Conservation (phyloP, 1,140 invertebrate species). For the Oryzaephilus surinamensis region DNA sequence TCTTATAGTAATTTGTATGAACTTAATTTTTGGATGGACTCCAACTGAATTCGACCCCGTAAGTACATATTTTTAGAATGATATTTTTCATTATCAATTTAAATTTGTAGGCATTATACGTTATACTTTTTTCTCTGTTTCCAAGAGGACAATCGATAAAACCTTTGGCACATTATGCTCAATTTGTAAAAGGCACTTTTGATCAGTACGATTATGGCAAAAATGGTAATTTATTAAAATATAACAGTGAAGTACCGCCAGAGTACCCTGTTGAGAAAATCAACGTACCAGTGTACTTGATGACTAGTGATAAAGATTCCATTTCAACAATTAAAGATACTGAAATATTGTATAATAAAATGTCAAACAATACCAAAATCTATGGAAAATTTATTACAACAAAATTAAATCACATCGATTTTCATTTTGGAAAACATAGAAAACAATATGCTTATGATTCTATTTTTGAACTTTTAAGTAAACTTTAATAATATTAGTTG, state of each 20-base stretch:
- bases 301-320: not conserved
- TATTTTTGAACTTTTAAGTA: not conserved
- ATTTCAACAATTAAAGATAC: constrained; percentile 1
- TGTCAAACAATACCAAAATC: not conserved
- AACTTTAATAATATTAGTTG: no score
- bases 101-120: not conserved
- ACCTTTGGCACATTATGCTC: not conserved
- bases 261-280: constrained; percentile 1
- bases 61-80: not conserved
- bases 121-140: not conserved
- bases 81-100: not conserved
- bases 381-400: not conserved
- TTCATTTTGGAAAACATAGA: not conserved
- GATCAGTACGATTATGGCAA: constrained; percentile 5
- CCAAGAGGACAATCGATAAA: constrained; percentile 2
- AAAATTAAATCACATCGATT: not conserved
- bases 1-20: not conserved
- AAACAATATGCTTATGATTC: not conserved
- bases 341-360: not conserved
- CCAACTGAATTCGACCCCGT: constrained; percentile 1
- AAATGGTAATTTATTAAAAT: not conserved
- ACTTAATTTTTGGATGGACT: not conserved
- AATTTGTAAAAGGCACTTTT: not conserved
- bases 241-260: not conserved
- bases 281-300: not conserved